Base-by-base conservation (phyloP, 53 echinoderm and acorn worm species). In the Paracentrotus lividus region DNA sequence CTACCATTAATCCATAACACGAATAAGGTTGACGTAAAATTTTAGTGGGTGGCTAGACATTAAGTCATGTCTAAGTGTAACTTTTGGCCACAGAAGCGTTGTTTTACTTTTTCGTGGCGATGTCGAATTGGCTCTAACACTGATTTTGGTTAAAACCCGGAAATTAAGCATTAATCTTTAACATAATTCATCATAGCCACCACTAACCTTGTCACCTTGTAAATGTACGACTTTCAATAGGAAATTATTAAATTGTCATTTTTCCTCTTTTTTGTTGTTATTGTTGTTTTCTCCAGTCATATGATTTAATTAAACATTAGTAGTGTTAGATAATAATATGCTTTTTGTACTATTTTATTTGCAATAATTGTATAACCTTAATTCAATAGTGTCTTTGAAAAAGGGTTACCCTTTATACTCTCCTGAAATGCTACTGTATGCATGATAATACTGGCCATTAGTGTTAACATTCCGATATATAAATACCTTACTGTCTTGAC, bases 31-130 rank as follows among this genome's bases (percentile, higher is more conserved):
- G 81, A 81, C 81, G 81, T 81, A 47, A 2, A 81, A 47, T 12
- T 45, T 27, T 47, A 81, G 81, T 81, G 81, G 81, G 81, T 81
- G 26, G 81, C 81, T 81, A 47, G 81, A 81, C 81, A 20, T 81
- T 45, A 81, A 81, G 81, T 81, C 81, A 81, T 81, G 44, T 81
- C 81, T 81, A 81, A 81, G 81, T 81, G 47, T 81, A 45, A n/a
- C 47, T 81, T 33, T 47, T 81, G 81, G 81, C 47, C 81, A 12
- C 26, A 81, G 44, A 47, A 27, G n/a, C 45, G 44, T 81, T 49
- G 49, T 45, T 81, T 1, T 26, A 24, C 47, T 81, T 47, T 14
- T 24, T 81, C 47, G 27, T 12, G 47, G 44, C 26, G 26, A 47
- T 49, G 47, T 8, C n/a, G 47, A 81, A 8, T 81, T 81, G 81